Conservation (phyloP, 2,113 vertebrate species). For the Dunckerocampus dactyliophorus region DNA sequence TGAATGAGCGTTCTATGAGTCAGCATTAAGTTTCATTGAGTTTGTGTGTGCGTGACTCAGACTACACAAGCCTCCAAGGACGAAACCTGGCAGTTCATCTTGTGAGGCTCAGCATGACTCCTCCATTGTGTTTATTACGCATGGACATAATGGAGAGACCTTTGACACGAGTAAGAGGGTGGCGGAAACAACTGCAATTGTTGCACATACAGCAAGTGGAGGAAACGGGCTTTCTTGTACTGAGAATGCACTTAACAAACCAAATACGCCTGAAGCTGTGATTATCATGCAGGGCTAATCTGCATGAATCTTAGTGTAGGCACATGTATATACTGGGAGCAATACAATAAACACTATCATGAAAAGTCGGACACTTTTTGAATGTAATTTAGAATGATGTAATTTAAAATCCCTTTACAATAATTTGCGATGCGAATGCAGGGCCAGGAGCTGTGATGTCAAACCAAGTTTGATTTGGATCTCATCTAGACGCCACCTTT, state of each 20-base stretch:
- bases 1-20: slow-evolving; percentile 34
- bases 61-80: slow-evolving; percentile 42
- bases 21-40: slow-evolving; percentile 35
- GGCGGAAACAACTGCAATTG: slow-evolving; percentile 28
- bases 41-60: slow-evolving; percentile 45
- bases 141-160: slow-evolving; percentile 35
- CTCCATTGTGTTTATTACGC: slow-evolving; percentile 36
- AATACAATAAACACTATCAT: no score
- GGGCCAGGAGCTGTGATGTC: no score
- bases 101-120: slow-evolving; percentile 37
- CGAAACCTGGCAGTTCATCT: slow-evolving; percentile 49
- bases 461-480: no score
- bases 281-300: no score
- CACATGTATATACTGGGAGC: neutral
- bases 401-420: no score
- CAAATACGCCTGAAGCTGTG: neutral
- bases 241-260: slow-evolving; percentile 2
- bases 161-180: slow-evolving; percentile 42
- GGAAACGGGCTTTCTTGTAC: slow-evolving; percentile 11
- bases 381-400: no score
- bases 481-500: no score
- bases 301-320: neutral
- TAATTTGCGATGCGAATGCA: no score
- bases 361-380: no score
- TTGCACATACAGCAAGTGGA: slow-evolving; percentile 4